These are phyloP conservation scores for Drosophila sucinea DNA, from an alignment of 1,140 invertebrate species.

Conservation along the genomic window DNA sequence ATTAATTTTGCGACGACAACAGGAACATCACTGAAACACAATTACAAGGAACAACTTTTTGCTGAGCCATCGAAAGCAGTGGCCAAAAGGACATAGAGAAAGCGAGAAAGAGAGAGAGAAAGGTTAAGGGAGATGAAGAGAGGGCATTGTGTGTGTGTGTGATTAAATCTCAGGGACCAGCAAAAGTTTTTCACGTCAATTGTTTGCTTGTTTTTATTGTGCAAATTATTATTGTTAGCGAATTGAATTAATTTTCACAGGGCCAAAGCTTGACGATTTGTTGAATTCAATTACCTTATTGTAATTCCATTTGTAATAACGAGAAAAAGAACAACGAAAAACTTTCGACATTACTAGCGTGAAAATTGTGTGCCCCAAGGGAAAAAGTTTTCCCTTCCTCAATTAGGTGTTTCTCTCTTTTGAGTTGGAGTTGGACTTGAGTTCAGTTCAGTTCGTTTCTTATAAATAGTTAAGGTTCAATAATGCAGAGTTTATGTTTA, in stretches of 20 bases:
- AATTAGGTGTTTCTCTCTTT: constrained; percentile 34
- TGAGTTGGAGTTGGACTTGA: neutral
- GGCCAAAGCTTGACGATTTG: constrained; percentile 55
- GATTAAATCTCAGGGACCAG: constrained; percentile 63
- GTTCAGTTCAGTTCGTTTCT: neutral
- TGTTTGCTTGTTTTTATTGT: constrained; percentile 75
- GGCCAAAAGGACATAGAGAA: constrained; percentile 23
- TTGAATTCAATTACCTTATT: constrained; percentile 79
- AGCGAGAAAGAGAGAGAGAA: constrained; percentile 1
- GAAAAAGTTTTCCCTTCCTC: constrained; percentile 17
- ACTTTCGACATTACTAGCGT: constrained; percentile 33
- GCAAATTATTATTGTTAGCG: constrained; percentile 80
- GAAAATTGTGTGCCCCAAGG: constrained; percentile 35
- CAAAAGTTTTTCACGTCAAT: constrained; percentile 61
- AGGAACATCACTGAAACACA: neutral
- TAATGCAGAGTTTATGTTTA: constrained; percentile 35
- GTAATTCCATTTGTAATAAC: constrained; percentile 59
- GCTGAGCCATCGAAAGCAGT: constrained; percentile 44
- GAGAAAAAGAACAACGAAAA: constrained; percentile 16
- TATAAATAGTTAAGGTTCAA: constrained; percentile 57
- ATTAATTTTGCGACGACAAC: constrained; percentile 64
- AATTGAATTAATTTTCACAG: constrained; percentile 72
- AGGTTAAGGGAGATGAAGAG: neutral
- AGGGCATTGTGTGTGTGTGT: constrained; percentile 29
- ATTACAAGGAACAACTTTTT: constrained; percentile 53